Evolutionary conservation across 2,797 vertebrate genomes (phyloP).

Genomic region (Hypotaenidia philippensis): DNA sequence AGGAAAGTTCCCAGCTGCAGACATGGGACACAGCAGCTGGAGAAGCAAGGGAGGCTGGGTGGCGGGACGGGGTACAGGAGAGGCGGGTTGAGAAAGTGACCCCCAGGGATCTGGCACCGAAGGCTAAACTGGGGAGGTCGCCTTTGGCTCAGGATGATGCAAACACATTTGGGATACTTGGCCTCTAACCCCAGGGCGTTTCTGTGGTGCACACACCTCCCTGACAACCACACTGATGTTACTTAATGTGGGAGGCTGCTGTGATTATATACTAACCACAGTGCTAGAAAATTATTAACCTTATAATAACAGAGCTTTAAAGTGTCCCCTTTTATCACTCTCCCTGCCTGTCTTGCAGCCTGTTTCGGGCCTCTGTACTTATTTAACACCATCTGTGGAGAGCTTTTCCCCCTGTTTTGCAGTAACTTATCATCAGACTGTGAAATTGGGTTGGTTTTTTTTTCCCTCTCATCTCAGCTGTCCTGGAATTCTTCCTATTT

Average conservation of each 20-base stretch:
- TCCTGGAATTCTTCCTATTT: neutral
- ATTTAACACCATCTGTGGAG: neutral
- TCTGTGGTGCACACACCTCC: neutral
- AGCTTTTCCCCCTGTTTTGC: constrained; percentile 1
- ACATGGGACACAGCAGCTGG: neutral
- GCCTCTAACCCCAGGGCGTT: neutral
- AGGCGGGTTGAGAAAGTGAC: neutral
- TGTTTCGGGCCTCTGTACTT: neutral
- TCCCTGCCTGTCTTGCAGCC: neutral
- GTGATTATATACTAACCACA: neutral
- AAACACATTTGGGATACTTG: neutral
- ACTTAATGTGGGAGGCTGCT: neutral
- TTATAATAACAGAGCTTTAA: neutral
- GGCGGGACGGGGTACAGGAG: neutral
- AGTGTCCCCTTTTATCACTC: neutral
- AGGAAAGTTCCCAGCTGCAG: neutral
- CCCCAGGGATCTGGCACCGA: neutral
- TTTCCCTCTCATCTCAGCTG: neutral
- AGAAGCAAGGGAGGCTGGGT: neutral
- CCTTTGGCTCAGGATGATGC: neutral
- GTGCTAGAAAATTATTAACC: constrained; percentile 28
- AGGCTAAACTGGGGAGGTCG: neutral
- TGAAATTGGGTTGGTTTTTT: neutral
- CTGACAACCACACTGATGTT: neutral
- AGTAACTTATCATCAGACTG: neutral